Conservation (phyloP, 2,797 vertebrate genomes). For the Aldrovandia affinis region DNA sequence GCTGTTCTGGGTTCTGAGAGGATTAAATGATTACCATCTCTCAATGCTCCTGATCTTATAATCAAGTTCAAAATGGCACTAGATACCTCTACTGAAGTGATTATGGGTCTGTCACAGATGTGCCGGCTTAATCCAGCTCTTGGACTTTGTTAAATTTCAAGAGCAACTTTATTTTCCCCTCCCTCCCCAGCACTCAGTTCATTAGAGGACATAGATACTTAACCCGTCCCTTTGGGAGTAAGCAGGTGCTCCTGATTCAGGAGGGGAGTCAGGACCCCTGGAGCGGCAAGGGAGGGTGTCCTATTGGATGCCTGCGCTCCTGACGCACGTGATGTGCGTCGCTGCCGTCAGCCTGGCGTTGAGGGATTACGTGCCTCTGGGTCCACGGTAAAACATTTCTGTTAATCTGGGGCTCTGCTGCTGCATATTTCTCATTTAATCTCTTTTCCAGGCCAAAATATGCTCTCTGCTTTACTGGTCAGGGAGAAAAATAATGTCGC, state of each 20-base stretch:
- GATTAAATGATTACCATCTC: conserved; percentile 82
- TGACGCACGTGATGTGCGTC: conserved; percentile 25
- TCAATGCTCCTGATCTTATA: conserved; percentile 75
- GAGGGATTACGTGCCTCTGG: conserved; percentile 38
- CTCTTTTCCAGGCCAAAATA: conserved; percentile 38
- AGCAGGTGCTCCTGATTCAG: neutral
- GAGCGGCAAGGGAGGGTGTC: neutral
- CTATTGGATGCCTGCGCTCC: conserved; percentile 36
- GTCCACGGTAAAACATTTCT: conserved; percentile 37
- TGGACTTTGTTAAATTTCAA: conserved; percentile 33
- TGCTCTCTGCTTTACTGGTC: conserved; percentile 10
- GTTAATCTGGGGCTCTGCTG: conserved; percentile 38
- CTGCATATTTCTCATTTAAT: conserved; percentile 44
- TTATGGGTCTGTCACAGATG: conserved; percentile 72
- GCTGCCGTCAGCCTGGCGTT: conserved; percentile 30
- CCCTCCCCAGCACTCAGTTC: neutral
- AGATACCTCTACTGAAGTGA: conserved; percentile 75
- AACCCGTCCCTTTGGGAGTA: neutral
- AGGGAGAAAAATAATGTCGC: neutral
- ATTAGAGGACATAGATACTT: neutral
- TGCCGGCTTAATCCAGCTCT: conserved; percentile 53
- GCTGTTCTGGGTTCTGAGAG: conserved; percentile 75
- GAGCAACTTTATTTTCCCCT: conserved; percentile 9
- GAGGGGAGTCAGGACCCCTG: neutral
- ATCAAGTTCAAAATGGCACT: conserved; percentile 79